Percentiles rank a stretch among this genome's conserved stretches.
phyloP scores from a whole-genome alignment of 2,888 invertebrate genomes.

The Amblyjoppa fuscipennis region DNA sequence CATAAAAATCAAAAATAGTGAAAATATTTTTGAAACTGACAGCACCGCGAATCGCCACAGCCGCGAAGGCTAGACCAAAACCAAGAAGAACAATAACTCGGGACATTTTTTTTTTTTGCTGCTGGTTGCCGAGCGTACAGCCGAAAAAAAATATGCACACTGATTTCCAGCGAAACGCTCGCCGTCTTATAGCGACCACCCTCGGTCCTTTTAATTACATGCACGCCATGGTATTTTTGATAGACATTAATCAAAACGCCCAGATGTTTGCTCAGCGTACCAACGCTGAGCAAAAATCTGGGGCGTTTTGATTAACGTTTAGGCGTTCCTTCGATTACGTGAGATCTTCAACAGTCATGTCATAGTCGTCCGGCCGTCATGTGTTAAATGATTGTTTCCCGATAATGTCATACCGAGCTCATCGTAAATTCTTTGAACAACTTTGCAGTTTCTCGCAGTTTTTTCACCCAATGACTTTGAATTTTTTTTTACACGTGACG shows the following conservation, averaged over 20 bases:
- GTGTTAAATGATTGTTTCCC: not conserved
- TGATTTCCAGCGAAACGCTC: not conserved
- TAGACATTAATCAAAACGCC: not conserved
- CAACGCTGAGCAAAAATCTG: not conserved
- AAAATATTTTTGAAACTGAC: constrained; percentile 56
- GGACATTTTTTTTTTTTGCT: constrained; percentile 43
- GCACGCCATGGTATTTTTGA: not conserved
- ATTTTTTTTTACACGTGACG: not conserved
- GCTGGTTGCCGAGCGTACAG: not conserved
- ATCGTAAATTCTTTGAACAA: not conserved
- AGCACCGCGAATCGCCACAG: constrained; percentile 56
- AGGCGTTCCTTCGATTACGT: not conserved
- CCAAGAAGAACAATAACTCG: constrained; percentile 49
- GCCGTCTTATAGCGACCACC: not conserved
- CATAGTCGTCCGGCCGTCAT: not conserved
- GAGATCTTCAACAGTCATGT: not conserved
- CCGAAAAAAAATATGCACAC: not conserved
- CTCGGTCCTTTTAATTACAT: not conserved
- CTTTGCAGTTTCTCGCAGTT: not conserved
- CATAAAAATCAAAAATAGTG: not conserved
- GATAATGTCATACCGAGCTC: not conserved
- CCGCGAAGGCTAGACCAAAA: constrained; percentile 44
- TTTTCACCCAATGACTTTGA: not conserved
- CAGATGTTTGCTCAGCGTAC: not conserved
- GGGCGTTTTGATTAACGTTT: not conserved